These are phyloP conservation scores for Hymenochirus boettgeri DNA, from an alignment of 2,113 vertebrate species.

Conservation along the genomic window DNA sequence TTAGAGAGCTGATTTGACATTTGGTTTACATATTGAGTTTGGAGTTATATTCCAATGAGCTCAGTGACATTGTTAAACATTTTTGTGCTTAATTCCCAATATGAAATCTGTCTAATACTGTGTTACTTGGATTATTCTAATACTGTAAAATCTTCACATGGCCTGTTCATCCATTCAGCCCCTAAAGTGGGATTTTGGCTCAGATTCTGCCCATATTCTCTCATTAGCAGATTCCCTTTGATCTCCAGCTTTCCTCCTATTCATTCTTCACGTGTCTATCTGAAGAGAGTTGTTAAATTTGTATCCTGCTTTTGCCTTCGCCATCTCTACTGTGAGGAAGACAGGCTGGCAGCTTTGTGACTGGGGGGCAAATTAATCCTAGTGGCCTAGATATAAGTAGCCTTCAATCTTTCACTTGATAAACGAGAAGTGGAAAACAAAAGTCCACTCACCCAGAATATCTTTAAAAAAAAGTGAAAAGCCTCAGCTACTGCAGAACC, in stretches of 20 bases:
- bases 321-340: constrained; percentile 1
- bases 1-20: background rate
- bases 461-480: background rate
- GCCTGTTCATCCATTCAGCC: constrained; percentile 6
- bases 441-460: background rate
- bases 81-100: constrained; percentile 3
- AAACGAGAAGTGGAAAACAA: background rate
- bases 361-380: constrained; percentile 2
- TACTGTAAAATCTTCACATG: constrained; percentile 1
- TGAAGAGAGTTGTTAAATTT: background rate
- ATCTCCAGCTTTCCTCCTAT: constrained; percentile 1
- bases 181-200: constrained; percentile 1
- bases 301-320: background rate
- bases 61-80: constrained; percentile 6
- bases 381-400: constrained; percentile 1
- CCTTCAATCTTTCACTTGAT: background rate
- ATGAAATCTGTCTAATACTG: constrained; percentile 2
- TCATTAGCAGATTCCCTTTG: constrained; percentile 9
- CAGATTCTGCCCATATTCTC: constrained; percentile 1
- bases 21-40: background rate
- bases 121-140: constrained; percentile 12
- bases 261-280: constrained; percentile 1
- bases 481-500: background rate
- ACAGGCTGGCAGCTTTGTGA: background rate
- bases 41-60: background rate